These are phyloP conservation scores for Varecia variegata DNA, from an alignment of 2,797 vertebrate species.

Conservation along the genomic window DNA sequence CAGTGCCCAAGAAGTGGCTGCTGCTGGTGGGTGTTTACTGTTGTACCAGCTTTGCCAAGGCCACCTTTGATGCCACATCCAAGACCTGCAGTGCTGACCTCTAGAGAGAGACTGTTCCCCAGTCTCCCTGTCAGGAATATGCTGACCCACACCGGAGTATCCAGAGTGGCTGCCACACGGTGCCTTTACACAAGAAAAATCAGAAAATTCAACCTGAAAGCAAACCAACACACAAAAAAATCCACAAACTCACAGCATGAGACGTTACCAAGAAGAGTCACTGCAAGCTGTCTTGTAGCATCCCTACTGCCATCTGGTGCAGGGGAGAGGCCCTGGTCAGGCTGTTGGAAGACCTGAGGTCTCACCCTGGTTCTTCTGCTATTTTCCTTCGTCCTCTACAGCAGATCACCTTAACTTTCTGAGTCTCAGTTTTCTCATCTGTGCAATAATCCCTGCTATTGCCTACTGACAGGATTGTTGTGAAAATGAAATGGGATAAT, in stretches of 20 bases:
- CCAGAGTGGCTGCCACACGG: too few relatives aligned
- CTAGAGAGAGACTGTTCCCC: neutral
- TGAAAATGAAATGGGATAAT: neutral
- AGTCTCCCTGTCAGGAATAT: neutral
- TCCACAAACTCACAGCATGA: fast-evolving
- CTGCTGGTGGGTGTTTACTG: neutral
- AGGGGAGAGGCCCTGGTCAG: neutral
- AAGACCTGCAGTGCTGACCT: neutral
- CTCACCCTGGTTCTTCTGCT: neutral
- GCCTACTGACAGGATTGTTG: neutral
- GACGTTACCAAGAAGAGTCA: neutral
- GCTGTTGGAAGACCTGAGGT: neutral
- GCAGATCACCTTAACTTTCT: neutral
- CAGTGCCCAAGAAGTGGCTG: neutral
- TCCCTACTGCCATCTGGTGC: fast-evolving
- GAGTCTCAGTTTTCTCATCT: neutral
- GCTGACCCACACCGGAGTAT: neutral
- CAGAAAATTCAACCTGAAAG: neutral
- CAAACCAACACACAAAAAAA: neutral
- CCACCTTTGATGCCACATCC: neutral
- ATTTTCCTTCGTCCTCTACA: neutral
- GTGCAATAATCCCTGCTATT: neutral
- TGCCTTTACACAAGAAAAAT: neutral
- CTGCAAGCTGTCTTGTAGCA: neutral
- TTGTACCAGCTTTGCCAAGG: neutral